Conservation (phyloP, 2,797 vertebrate genomes). For the Hemitrygon akajei region DNA sequence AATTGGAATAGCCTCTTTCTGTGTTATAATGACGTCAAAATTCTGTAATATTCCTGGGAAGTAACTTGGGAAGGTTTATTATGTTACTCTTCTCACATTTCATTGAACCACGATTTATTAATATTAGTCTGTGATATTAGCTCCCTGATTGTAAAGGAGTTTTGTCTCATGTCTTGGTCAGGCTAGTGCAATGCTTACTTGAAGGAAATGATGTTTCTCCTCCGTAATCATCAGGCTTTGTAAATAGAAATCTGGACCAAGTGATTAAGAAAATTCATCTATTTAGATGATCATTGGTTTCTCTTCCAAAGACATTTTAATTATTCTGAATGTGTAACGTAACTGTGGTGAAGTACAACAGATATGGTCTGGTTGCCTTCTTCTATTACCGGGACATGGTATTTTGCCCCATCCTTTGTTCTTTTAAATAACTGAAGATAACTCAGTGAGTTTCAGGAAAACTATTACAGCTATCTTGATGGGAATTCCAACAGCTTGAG, state of each 20-base stretch:
- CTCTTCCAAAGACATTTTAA: not conserved
- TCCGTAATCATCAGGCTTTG: not conserved
- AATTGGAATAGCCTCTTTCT: too few species aligned
- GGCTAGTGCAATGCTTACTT: not conserved
- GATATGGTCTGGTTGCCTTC: not conserved
- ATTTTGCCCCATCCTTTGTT: not conserved
- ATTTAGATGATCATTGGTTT: not conserved
- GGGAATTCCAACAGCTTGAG: conserved; percentile 13
- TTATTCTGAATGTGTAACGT: not conserved
- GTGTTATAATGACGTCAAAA: too few species aligned
- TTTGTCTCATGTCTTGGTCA: not conserved
- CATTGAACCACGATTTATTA: not conserved
- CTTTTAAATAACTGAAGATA: not conserved
- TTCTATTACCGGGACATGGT: not conserved
- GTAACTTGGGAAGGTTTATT: not conserved
- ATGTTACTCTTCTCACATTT: not conserved
- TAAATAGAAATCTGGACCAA: not conserved
- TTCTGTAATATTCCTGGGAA: not conserved
- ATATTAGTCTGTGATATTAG: not conserved
- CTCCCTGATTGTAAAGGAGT: not conserved
- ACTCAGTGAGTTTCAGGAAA: not conserved
- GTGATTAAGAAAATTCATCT: not conserved
- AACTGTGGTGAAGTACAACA: not conserved
- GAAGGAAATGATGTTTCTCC: not conserved
- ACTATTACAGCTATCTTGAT: not conserved